phyloP scores from a whole-genome alignment of 2,888 invertebrate genomes.

The Rapana venosa region DNA sequence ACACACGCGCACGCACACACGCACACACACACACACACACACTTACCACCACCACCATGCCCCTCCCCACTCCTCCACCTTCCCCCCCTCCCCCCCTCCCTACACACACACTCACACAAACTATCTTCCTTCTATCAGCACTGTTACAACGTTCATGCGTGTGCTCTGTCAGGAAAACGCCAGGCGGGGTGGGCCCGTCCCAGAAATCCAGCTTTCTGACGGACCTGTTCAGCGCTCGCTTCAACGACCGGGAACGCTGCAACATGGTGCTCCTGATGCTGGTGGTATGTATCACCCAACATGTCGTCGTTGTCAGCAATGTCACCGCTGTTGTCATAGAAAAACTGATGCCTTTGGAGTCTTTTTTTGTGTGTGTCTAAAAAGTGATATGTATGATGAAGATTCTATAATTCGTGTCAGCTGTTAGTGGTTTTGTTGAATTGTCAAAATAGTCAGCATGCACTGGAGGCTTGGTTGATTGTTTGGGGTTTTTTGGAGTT shows the following conservation, averaged over 20 bases:
- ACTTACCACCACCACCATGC: not conserved
- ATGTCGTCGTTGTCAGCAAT: not conserved
- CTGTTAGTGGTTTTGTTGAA: not conserved
- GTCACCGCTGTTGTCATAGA: no score
- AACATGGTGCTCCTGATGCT: slow-evolving; percentile 75
- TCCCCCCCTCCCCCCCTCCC: no score
- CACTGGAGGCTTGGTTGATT: no score
- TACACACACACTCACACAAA: no score
- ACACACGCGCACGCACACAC: not conserved
- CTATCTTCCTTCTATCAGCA: no score
- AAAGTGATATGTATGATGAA: no score
- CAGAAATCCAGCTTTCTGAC: slow-evolving; percentile 65
- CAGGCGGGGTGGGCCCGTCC: slow-evolving; percentile 2
- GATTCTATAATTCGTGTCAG: not conserved
- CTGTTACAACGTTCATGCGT: no score
- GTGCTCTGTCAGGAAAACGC: slow-evolving; percentile 30
- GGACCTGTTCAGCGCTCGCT: slow-evolving; percentile 64
- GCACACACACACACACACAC: not conserved
- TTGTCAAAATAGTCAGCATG: no score
- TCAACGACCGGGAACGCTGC: slow-evolving; percentile 67
- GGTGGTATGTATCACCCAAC: slow-evolving; percentile 62
- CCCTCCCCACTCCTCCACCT: no score
- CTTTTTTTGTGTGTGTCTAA: no score
- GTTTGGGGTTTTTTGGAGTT: no score
- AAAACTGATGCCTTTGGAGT: no score